phyloP scores from a whole-genome alignment of 2,888 invertebrate species.

The Tethea ocularis region DNA sequence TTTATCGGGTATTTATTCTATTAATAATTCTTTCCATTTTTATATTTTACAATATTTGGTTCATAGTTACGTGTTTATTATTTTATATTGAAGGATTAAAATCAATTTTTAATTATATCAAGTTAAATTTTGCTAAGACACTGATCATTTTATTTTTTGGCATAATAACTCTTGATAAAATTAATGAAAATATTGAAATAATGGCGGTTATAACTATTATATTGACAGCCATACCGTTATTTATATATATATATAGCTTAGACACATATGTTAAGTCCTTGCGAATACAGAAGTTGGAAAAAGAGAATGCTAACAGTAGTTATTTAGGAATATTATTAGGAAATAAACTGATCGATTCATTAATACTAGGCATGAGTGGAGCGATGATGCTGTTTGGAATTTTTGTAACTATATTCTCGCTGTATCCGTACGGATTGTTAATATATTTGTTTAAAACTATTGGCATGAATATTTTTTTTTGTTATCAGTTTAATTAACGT shows the following conservation, averaged over 20 bases:
- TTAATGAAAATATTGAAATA: too few relatives aligned
- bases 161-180: not conserved
- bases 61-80: not conserved
- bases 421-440: not conserved
- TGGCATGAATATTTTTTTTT: not conserved
- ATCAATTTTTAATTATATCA: not conserved
- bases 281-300: too few relatives aligned
- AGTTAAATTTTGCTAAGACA: not conserved
- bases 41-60: not conserved
- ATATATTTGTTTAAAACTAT: not conserved
- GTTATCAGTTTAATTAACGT: not conserved
- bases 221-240: not conserved
- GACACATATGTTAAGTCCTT: not conserved
- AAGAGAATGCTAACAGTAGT: too few relatives aligned
- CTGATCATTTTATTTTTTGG: not conserved
- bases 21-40: not conserved
- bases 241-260: not conserved
- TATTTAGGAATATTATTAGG: not conserved
- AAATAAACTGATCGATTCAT: not conserved
- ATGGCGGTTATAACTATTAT: not conserved
- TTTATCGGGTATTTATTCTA: not conserved
- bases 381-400: not conserved
- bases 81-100: not conserved
- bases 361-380: not conserved
- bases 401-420: not conserved